Percentiles rank a stretch among this genome's conserved stretches.
phyloP scores from a whole-genome alignment of 2,888 invertebrate genomes.

The Pachydiplax longipennis region DNA sequence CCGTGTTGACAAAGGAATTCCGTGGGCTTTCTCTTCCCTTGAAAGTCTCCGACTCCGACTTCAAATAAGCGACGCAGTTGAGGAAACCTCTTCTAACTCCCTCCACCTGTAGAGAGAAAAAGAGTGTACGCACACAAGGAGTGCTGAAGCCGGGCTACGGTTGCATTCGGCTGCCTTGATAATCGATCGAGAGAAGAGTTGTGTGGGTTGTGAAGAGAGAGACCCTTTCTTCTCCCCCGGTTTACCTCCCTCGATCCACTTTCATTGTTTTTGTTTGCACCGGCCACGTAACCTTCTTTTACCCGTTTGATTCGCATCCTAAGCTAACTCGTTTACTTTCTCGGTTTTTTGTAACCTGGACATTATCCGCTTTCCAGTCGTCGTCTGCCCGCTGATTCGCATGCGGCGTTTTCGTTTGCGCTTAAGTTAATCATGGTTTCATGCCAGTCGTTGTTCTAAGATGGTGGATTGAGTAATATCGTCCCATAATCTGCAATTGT shows the following conservation, averaged over 20 bases:
- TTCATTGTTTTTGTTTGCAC: background rate
- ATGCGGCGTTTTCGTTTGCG: background rate
- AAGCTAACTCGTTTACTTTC: background rate
- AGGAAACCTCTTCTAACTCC: background rate
- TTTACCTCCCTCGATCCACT: background rate
- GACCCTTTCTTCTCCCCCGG: conserved; percentile 35
- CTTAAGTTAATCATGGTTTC: too few relatives aligned
- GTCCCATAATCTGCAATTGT: too few relatives aligned
- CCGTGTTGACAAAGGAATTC: too few relatives aligned
- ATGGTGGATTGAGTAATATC: too few relatives aligned
- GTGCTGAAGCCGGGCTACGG: background rate
- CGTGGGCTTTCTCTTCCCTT: too few relatives aligned
- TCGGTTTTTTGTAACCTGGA: background rate
- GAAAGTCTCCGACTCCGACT: background rate
- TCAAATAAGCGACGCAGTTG: background rate
- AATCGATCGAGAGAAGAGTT: background rate
- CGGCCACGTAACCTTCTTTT: background rate
- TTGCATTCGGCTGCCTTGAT: background rate
- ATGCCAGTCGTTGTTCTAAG: too few relatives aligned
- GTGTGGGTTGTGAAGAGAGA: conserved; percentile 40
- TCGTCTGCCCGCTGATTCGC: background rate
- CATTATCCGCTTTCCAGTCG: background rate
- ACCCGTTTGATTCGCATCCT: background rate
- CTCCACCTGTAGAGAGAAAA: conserved; percentile 18
- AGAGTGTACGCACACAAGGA: background rate